These are phyloP conservation scores for Cosmopolites sordidus DNA, from an alignment of 2,888 invertebrate species.

Conservation along the genomic window DNA sequence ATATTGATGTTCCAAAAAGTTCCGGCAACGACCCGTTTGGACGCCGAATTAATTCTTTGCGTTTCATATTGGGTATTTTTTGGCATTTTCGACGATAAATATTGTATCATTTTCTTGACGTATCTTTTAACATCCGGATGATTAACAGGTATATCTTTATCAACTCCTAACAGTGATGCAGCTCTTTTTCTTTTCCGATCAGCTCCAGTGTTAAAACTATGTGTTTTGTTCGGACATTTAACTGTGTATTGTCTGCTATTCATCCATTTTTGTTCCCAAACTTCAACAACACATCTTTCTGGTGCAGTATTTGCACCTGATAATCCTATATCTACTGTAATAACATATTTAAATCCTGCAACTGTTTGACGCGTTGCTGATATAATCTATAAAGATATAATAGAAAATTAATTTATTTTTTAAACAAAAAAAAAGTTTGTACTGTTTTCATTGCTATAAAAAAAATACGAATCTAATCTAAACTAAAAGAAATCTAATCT, in stretches of 20 bases:
- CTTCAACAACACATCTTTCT: slow-evolving; percentile 48
- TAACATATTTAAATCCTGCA: slow-evolving; percentile 30
- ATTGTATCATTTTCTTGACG: slow-evolving; percentile 8
- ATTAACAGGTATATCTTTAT: no score
- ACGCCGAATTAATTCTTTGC: slow-evolving; percentile 44
- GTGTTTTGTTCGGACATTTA: slow-evolving; percentile 25
- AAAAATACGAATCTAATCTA: no score
- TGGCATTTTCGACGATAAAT: slow-evolving; percentile 8
- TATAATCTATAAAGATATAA: slow-evolving; percentile 26
- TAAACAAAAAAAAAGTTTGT: no score
- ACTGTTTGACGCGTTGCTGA: slow-evolving; percentile 33
- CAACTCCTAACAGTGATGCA: no score
- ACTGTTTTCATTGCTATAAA: no score
- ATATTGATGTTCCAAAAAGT: slow-evolving; percentile 56
- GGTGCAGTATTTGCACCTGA: slow-evolving; percentile 32
- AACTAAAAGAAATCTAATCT: no score
- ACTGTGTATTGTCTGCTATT: slow-evolving; percentile 22
- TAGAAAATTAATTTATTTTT: no score
- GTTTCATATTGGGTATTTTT: not conserved
- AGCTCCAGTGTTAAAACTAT: slow-evolving; percentile 7
- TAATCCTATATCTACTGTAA: slow-evolving; percentile 27
- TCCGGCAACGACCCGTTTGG: slow-evolving; percentile 55
- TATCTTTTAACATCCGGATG: slow-evolving; percentile 1
- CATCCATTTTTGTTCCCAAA: slow-evolving; percentile 61
- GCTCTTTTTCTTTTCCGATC: not conserved